A percentile compares a stretch with the other conserved stretches of the same genome.
phyloP scores from a whole-genome alignment of 2,113 vertebrate genomes.

The Pao palembangensis region DNA sequence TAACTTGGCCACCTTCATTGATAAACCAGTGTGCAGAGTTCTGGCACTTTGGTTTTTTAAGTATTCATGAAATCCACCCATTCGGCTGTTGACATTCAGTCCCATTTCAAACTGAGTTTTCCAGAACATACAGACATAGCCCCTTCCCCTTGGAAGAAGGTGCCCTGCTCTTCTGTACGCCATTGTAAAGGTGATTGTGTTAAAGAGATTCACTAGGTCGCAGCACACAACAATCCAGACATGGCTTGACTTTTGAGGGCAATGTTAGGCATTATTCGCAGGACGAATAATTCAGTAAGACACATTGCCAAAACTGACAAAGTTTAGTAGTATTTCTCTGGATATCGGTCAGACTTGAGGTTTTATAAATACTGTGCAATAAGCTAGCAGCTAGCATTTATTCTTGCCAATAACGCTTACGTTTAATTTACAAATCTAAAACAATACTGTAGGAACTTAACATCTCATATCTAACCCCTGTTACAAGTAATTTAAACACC shows the following conservation, averaged over 20 bases:
- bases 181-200: conserved; percentile 22
- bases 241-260: background rate
- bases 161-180: conserved; percentile 28
- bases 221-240: background rate
- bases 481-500: too few species aligned
- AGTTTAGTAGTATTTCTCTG: too few species aligned
- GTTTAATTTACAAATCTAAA: background rate
- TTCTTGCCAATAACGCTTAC: too few species aligned
- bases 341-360: too few species aligned
- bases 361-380: too few species aligned
- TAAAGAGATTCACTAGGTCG: background rate
- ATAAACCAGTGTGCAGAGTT: conserved; percentile 36
- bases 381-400: background rate
- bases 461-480: too few species aligned
- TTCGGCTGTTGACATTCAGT: background rate
- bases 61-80: background rate
- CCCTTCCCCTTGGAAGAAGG: background rate
- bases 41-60: background rate
- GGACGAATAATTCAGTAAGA: too few species aligned
- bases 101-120: conserved; percentile 2
- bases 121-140: background rate
- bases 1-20: conserved; percentile 43
- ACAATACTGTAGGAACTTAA: too few species aligned
- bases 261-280: conserved; percentile 1
- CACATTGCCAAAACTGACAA: too few species aligned